These are phyloP conservation scores for Bombus superbus DNA, from an alignment of 1,140 invertebrate species.

Conservation along the genomic window DNA sequence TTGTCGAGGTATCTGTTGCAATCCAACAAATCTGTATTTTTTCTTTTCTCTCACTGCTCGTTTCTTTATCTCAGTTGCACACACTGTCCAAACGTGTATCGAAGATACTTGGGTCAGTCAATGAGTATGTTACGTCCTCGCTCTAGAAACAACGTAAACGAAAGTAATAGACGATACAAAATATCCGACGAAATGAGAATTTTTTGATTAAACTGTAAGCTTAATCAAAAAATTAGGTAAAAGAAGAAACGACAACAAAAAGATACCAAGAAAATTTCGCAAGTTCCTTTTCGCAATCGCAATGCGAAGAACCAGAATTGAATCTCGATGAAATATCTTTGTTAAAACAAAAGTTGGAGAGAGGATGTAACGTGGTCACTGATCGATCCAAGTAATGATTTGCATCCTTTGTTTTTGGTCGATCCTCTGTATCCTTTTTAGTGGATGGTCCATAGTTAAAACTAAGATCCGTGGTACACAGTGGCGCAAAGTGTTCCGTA, in stretches of 20 bases:
- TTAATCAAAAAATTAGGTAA: too few species aligned
- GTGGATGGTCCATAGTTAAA: background rate
- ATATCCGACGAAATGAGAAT: background rate
- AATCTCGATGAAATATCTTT: background rate
- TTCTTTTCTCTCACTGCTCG: background rate
- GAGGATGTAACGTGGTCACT: background rate
- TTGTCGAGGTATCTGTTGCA: slow-evolving; percentile 91
- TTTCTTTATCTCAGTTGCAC: background rate
- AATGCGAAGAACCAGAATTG: too few species aligned
- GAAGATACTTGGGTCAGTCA: background rate
- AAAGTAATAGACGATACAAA: too few species aligned
- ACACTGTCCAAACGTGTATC: background rate
- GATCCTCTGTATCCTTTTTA: background rate
- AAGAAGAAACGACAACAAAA: rapidly evolving
- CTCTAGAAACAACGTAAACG: too few species aligned
- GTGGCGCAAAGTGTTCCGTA: slow-evolving; percentile 47
- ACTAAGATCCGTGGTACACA: slow-evolving; percentile 3
- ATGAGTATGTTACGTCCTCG: background rate
- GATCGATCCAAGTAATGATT: background rate
- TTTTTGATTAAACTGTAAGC: background rate
- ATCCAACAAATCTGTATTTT: slow-evolving; percentile 23
- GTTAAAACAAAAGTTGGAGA: background rate
- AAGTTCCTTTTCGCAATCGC: too few species aligned
- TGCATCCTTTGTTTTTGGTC: background rate
- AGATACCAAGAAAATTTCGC: too few species aligned